These are phyloP conservation scores for Micropoecilia bifurca DNA, from an alignment of 2,797 vertebrate species.

Conservation along the genomic window DNA sequence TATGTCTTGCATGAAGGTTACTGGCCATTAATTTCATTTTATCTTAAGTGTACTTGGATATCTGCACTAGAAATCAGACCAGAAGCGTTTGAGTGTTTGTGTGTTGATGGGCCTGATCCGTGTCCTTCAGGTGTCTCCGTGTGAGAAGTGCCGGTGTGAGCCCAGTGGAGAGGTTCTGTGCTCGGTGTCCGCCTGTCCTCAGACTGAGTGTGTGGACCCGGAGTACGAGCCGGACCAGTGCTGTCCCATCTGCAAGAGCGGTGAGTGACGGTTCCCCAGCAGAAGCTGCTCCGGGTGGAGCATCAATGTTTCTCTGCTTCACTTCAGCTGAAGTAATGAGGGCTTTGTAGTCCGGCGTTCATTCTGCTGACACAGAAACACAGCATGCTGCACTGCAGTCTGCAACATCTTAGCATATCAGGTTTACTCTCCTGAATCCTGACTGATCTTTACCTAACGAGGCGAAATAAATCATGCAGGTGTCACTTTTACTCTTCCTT, in stretches of 20 bases:
- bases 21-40: no score
- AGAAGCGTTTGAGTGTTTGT: no score
- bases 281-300: constrained; percentile 6
- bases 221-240: constrained; percentile 98
- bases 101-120: constrained; percentile 25
- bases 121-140: constrained; percentile 90
- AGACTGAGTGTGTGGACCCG: constrained; percentile 97
- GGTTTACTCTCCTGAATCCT: constrained; percentile 17
- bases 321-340: constrained; percentile 48
- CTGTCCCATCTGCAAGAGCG: constrained; percentile 98
- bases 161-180: constrained; percentile 95
- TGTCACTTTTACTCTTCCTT: constrained; percentile 15
- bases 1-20: no score
- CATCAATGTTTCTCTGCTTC: constrained; percentile 42
- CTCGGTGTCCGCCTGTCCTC: constrained; percentile 94
- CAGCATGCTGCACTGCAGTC: constrained; percentile 45
- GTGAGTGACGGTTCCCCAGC: constrained; percentile 76
- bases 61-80: no score
- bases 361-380: constrained; percentile 39
- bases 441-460: constrained; percentile 10
- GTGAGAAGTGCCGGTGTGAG: constrained; percentile 96
- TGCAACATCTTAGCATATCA: constrained; percentile 25
- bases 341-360: constrained; percentile 9
- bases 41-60: no score
- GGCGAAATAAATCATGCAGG: constrained; percentile 14